Evolutionary conservation across 2,113 vertebrate genomes (phyloP).

Genomic region (Pithys albifrons): DNA sequence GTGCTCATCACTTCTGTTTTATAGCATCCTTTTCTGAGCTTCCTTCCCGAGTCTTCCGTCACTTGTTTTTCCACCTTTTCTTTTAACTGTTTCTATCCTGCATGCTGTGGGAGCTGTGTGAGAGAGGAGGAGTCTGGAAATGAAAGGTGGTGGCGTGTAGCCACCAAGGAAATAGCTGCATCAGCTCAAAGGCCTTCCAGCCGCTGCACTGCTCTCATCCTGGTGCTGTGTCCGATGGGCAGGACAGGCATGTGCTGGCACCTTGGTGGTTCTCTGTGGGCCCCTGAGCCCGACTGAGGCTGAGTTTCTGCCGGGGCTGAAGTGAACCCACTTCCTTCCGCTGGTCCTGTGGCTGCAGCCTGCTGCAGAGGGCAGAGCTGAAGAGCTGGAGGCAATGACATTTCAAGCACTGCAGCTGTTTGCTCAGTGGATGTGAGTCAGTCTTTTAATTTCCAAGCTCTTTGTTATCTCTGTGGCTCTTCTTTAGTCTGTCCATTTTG

Average conservation of each 20-base stretch:
- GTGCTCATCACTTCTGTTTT: background rate
- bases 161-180: background rate
- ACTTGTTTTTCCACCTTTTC: background rate
- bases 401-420: constrained; percentile 49
- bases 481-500: constrained; percentile 35
- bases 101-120: accelerated
- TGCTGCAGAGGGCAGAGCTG: background rate
- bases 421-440: constrained; percentile 56
- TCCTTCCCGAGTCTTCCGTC: background rate
- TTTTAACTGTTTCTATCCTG: background rate
- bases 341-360: background rate
- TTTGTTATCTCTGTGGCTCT: constrained; percentile 3
- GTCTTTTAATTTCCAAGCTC: constrained; percentile 48
- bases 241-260: accelerated
- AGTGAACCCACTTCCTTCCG: background rate
- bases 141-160: background rate
- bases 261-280: accelerated
- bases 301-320: accelerated
- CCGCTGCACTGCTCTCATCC: accelerated
- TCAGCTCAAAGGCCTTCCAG: background rate
- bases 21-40: background rate
- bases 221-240: accelerated
- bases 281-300: accelerated
- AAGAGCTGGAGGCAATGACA: constrained; percentile 42
- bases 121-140: background rate